phyloP scores from a whole-genome alignment of 2,797 vertebrate species.

The Eutrigla gurnardus region DNA sequence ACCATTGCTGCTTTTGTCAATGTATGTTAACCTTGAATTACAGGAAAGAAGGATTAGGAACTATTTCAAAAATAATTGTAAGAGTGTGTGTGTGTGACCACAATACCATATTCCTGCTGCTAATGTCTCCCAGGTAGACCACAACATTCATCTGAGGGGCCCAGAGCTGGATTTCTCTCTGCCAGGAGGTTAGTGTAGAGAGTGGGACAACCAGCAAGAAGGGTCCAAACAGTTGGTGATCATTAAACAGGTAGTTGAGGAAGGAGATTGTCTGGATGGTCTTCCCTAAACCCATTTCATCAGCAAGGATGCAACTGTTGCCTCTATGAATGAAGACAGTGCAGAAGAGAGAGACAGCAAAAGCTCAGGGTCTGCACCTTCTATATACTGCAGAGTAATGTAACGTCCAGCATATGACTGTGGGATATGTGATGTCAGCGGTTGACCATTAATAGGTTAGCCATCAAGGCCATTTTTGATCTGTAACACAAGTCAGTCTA shows the following conservation, averaged over 20 bases:
- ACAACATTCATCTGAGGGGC: constrained; percentile 96
- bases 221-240: constrained; percentile 94
- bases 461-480: no score
- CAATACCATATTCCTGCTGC: constrained; percentile 95
- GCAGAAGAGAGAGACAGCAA: not conserved
- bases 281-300: constrained; percentile 99
- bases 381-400: not conserved
- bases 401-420: not conserved
- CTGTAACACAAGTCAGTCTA: no score
- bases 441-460: no score
- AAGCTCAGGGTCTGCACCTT: not conserved
- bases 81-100: constrained; percentile 32
- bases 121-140: constrained; percentile 97
- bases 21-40: not conserved
- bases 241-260: constrained; percentile 94
- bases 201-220: constrained; percentile 96
- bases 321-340: constrained; percentile 79
- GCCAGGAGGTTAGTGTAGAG: constrained; percentile 96
- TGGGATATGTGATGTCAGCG: not conserved
- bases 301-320: constrained; percentile 97
- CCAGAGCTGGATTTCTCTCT: constrained; percentile 96
- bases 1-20: not conserved
- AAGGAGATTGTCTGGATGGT: constrained; percentile 98
- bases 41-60: not conserved
- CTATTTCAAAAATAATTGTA: not conserved